Conservation (phyloP, 2,113 vertebrate species). For the Nicator chloris region DNA sequence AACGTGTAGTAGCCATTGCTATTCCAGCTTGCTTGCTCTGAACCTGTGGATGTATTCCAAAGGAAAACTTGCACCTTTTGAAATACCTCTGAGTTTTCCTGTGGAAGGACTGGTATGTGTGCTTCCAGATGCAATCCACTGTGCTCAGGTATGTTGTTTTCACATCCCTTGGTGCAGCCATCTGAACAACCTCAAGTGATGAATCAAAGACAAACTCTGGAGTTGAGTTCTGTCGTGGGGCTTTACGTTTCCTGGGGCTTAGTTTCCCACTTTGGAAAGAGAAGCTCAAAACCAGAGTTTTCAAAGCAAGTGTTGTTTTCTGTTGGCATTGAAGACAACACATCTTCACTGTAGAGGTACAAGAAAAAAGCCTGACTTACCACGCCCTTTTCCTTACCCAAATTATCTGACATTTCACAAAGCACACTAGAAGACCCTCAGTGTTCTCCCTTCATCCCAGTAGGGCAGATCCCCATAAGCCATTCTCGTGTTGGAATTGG, state of each 20-base stretch:
- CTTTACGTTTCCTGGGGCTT: neutral
- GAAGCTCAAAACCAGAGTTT: neutral
- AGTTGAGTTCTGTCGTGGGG: neutral
- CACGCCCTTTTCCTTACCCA: neutral
- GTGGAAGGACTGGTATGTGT: neutral
- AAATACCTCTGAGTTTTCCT: neutral
- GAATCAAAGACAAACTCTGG: neutral
- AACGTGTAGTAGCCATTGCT: neutral
- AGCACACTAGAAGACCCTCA: neutral
- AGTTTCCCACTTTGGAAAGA: neutral
- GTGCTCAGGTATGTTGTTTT: neutral
- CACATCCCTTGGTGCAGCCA: neutral
- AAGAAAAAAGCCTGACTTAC: neutral
- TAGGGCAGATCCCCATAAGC: neutral
- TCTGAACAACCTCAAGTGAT: neutral
- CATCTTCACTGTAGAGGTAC: accelerated
- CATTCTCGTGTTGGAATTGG: neutral
- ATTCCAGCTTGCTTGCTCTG: neutral
- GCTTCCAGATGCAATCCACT: neutral
- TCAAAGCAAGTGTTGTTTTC: neutral
- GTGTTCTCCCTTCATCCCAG: neutral
- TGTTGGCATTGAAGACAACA: neutral
- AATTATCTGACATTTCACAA: neutral
- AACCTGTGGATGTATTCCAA: neutral
- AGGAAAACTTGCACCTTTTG: neutral